phyloP scores from a whole-genome alignment of 1,140 invertebrate species.

The Augochlora pura region DNA sequence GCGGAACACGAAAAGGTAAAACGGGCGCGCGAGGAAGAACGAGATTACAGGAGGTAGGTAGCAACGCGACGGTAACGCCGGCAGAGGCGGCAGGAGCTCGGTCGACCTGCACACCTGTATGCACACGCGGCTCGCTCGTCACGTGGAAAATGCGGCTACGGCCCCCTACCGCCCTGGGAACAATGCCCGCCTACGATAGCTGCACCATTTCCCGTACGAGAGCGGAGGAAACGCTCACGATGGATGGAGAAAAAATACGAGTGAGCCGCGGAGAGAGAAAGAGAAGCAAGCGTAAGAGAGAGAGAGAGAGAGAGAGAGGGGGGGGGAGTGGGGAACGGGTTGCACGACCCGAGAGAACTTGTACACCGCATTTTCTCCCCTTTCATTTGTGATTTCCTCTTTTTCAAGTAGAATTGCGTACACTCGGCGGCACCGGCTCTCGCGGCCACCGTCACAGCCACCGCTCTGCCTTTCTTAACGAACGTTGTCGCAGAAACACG shows the following conservation, averaged over 20 bases:
- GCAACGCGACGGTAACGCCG: background rate
- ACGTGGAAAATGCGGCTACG: constrained; percentile 51
- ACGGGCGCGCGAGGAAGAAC: constrained; percentile 40
- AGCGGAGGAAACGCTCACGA: background rate
- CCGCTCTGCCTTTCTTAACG: constrained; percentile 8
- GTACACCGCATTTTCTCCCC: constrained; percentile 49
- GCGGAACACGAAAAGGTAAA: constrained; percentile 42
- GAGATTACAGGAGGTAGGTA: constrained; percentile 35
- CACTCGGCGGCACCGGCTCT: background rate
- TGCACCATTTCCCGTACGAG: constrained; percentile 50
- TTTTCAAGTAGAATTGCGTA: constrained; percentile 31
- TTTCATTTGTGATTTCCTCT: constrained; percentile 40
- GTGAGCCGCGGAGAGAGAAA: background rate
- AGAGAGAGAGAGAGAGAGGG: background rate
- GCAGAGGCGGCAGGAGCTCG: background rate
- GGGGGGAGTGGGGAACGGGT: constrained; percentile 29
- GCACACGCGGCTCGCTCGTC: constrained; percentile 41
- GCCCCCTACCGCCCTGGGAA: constrained; percentile 27
- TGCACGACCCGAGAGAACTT: constrained; percentile 44
- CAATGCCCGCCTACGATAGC: constrained; percentile 46
- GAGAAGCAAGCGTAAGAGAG: no score
- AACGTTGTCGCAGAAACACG: background rate
- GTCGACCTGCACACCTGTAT: constrained; percentile 20
- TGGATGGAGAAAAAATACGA: background rate
- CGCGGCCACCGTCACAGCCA: background rate